Evolutionary conservation across 2,113 vertebrate genomes (phyloP).

Genomic region (Phasianus colchicus): DNA sequence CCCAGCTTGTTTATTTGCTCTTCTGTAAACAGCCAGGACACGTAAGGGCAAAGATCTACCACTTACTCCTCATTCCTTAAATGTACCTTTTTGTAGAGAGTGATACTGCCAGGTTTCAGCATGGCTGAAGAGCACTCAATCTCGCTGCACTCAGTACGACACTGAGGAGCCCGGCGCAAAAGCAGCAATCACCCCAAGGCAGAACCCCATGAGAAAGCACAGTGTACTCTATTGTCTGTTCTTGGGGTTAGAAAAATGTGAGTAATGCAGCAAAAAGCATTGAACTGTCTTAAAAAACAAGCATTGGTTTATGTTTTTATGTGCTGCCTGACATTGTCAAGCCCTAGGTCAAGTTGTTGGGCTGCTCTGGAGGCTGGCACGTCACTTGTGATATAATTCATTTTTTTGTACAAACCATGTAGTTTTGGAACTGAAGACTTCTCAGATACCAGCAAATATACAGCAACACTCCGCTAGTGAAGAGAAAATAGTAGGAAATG

Average conservation of each 20-base stretch:
- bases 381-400: background rate
- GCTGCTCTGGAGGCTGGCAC: background rate
- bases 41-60: slow-evolving; percentile 12
- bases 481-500: background rate
- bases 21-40: background rate
- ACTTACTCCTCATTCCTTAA: background rate
- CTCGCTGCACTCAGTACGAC: background rate
- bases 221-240: background rate
- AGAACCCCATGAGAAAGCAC: background rate
- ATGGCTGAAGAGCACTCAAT: background rate
- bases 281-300: background rate
- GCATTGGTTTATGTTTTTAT: background rate
- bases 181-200: background rate
- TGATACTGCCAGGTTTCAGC: background rate
- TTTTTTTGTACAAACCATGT: background rate
- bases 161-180: background rate
- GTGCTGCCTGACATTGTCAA: background rate
- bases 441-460: background rate
- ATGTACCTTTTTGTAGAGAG: background rate
- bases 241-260: background rate
- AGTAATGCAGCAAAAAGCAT: background rate
- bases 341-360: background rate
- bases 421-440: background rate
- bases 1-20: background rate
- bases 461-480: background rate